These are phyloP conservation scores for Cryptops parisi DNA, from an alignment of 2,888 invertebrate species.

Conservation along the genomic window DNA sequence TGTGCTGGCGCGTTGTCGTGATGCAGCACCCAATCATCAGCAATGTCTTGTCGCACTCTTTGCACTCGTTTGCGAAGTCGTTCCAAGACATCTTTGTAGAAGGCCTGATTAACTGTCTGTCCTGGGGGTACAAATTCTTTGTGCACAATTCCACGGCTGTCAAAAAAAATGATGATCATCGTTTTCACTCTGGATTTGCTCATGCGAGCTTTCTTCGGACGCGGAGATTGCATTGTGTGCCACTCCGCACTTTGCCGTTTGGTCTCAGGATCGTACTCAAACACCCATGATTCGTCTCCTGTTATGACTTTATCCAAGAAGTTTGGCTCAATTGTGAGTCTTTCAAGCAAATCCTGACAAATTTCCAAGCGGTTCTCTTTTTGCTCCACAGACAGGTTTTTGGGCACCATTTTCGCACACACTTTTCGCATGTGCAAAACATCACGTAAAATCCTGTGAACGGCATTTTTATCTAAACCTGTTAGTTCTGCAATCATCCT, in stretches of 20 bases:
- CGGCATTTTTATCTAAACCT: not conserved
- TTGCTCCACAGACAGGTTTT: not conserved
- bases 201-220: too few species aligned
- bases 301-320: too few species aligned
- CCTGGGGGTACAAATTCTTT: too few species aligned
- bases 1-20: not conserved
- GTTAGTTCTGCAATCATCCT: not conserved
- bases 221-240: too few species aligned
- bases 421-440: not conserved
- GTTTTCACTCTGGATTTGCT: too few species aligned
- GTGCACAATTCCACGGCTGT: too few species aligned
- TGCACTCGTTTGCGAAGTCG: constrained; percentile 6
- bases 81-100: not conserved
- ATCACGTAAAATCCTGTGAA: not conserved
- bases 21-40: not conserved
- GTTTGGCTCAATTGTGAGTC: too few species aligned
- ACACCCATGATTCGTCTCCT: too few species aligned
- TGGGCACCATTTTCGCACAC: not conserved
- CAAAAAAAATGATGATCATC: too few species aligned
- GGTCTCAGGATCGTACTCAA: too few species aligned
- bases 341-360: too few species aligned
- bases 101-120: not conserved
- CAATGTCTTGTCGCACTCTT: constrained; percentile 9
- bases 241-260: too few species aligned
- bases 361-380: not conserved